These are phyloP conservation scores for Aradophagus sp. DNA, from an alignment of 1,140 invertebrate genomes.

Conservation along the genomic window DNA sequence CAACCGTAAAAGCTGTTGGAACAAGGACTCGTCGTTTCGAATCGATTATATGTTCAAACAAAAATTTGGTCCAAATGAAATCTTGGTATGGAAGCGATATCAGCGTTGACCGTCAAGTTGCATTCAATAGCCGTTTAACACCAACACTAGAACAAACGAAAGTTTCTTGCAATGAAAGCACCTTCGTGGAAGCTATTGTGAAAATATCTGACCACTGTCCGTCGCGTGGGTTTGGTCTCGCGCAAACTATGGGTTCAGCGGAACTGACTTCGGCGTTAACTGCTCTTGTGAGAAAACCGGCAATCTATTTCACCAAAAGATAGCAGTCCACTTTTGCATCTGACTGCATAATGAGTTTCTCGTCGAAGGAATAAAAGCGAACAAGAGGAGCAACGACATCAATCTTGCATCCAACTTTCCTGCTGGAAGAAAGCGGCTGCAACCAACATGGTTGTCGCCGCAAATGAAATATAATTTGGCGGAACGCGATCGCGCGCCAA, in stretches of 20 bases:
- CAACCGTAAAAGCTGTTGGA: no score
- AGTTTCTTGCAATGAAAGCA: constrained; percentile 72
- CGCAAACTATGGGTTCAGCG: constrained; percentile 59
- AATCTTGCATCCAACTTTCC: constrained; percentile 44
- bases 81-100: constrained; percentile 62
- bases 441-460: constrained; percentile 19
- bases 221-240: constrained; percentile 65
- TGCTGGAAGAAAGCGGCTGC: constrained; percentile 26
- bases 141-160: constrained; percentile 64
- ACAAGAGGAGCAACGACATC: constrained; percentile 25
- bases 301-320: constrained; percentile 46
- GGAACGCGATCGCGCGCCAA: constrained; percentile 12
- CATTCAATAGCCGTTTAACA: constrained; percentile 72
- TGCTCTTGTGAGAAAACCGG: constrained; percentile 48
- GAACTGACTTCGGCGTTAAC: constrained; percentile 51
- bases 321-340: constrained; percentile 36
- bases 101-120: constrained; percentile 64
- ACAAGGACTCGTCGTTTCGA: no score
- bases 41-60: no score
- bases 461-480: constrained; percentile 21
- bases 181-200: constrained; percentile 70
- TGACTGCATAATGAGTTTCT: constrained; percentile 38
- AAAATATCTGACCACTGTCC: constrained; percentile 74
- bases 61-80: constrained; percentile 47
- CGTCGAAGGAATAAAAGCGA: constrained; percentile 13